phyloP scores from a whole-genome alignment of 2,113 vertebrate genomes.

The Ailuropoda melanoleuca region DNA sequence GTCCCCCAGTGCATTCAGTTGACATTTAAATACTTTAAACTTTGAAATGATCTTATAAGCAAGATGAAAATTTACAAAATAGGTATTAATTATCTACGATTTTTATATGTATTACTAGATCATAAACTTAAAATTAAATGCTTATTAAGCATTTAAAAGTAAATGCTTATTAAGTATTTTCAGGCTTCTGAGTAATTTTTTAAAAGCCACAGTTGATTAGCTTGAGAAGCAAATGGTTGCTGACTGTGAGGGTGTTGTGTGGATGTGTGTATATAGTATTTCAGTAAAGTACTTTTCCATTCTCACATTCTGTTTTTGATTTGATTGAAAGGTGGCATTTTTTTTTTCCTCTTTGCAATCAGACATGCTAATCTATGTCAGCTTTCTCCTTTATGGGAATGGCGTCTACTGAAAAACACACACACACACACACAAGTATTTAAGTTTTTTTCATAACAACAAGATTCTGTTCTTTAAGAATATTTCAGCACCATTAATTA shows the following conservation, averaged over 20 bases:
- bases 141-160: conserved; percentile 11
- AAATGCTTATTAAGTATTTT: conserved; percentile 33
- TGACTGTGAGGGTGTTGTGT: conserved; percentile 35
- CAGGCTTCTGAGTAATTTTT: conserved; percentile 32
- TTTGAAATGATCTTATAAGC: not conserved
- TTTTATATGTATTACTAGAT: conserved; percentile 40
- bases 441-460: conserved; percentile 67
- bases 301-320: conserved; percentile 65
- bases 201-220: conserved; percentile 38
- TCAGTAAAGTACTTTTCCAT: conserved; percentile 76
- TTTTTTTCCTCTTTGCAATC: conserved; percentile 61
- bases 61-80: conserved; percentile 36
- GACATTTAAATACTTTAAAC: conserved; percentile 3
- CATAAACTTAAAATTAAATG: conserved; percentile 48
- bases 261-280: conserved; percentile 58
- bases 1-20: not conserved
- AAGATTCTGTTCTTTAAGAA: conserved; percentile 78
- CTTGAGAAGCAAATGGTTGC: conserved; percentile 41
- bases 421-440: not conserved
- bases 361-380: conserved; percentile 74
- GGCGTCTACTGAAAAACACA: conserved; percentile 67
- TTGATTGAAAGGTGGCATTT: conserved; percentile 73
- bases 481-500: conserved; percentile 82
- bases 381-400: conserved; percentile 77
- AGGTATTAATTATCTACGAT: not conserved